Base-by-base conservation (phyloP, 2,797 vertebrate species). In the Pseudotriccus pelzelni region DNA sequence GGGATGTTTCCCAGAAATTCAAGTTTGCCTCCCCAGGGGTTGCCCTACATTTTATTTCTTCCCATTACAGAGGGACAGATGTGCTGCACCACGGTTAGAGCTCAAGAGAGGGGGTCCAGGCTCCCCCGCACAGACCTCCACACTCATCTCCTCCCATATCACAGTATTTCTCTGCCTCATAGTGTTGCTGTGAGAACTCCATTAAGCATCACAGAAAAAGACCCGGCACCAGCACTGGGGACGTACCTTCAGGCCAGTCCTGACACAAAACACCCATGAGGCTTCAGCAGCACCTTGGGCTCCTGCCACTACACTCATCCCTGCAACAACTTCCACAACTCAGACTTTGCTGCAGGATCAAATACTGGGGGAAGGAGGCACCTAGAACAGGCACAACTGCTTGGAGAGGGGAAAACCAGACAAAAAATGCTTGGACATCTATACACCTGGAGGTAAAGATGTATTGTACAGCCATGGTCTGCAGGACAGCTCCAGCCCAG, bases 21-120 rank as follows among this genome's bases (percentile, higher is more conserved):
- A 27, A 46, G 16, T 28, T 81, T 43, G 5, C 21, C 12, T 34
- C 19, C 15, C 7, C 8, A 2, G 28, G 17, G 24, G 17, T 72
- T 59, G 73, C 49, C 52, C 24, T 14, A 12, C 15, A 10, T 13
- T 34, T 3, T 0, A 22, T 67, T 80, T 69, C 36, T 81, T 14
- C 34, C 56, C 11, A 0, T 34, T 75, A 50, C 9, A 60, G 76
- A 63, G 22, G 14, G 13, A 25, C 0, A 4, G 44, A 18, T 1
- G 2, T 19, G 32, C 22, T 63, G 9, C 30, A 59, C 44, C 22
- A 5, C 3, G 18, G 30, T 43, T 22, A 41, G 47, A 85, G 36
- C 22, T 39, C n/a, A 36, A 24, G 9, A 24, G 2, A 0, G 2
- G 2, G 10, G 3, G 4, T 47, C 7, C n/a, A 41, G 39, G 32